Evolutionary conservation across 2,888 invertebrate genomes (phyloP).

Genomic region (Aromia moschata): DNA sequence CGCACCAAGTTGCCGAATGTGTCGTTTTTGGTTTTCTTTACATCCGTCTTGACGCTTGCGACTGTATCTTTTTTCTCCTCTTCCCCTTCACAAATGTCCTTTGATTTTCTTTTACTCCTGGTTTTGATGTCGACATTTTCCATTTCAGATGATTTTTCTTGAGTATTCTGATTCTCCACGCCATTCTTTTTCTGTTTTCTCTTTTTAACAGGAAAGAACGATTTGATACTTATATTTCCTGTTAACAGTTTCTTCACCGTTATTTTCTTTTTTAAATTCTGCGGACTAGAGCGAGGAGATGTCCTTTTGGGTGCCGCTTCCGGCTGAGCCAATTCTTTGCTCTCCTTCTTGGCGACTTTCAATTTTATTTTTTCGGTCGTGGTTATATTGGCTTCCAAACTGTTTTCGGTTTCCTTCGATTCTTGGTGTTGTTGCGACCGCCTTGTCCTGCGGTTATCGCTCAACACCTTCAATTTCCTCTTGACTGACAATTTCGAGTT

Average conservation of each 20-base stretch:
- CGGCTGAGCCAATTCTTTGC: conserved; percentile 8
- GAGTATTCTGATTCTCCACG: conserved; percentile 14
- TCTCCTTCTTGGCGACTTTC: conserved; percentile 19
- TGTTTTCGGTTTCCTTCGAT: conserved; percentile 23
- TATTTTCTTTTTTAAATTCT: conserved; percentile 34
- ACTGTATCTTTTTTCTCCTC: conserved; percentile 13
- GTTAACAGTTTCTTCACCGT: conserved; percentile 41
- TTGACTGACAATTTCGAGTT: conserved; percentile 51
- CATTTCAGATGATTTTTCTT: conserved; percentile 4
- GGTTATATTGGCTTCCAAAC: conserved; percentile 17
- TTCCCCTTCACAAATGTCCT: conserved; percentile 17
- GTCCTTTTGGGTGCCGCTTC: conserved; percentile 31
- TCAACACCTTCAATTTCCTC: conserved; percentile 49
- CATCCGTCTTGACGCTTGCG: conserved; percentile 9
- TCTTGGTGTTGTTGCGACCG: conserved; percentile 31
- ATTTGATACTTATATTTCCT: conserved; percentile 51
- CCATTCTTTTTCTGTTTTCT: conserved; percentile 36
- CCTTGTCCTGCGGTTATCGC: conserved; percentile 45
- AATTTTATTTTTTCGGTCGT: conserved; percentile 18
- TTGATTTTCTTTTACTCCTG: conserved; percentile 33
- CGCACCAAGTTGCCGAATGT: conserved; percentile 42
- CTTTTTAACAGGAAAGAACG: conserved; percentile 54
- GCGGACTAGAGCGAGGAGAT: conserved; percentile 41
- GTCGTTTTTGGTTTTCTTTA: conserved; percentile 35
- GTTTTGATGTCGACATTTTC: conserved; percentile 23